phyloP scores from a whole-genome alignment of 37 sponge, comb jelly and placozoan species.

The Spongia lamella region DNA sequence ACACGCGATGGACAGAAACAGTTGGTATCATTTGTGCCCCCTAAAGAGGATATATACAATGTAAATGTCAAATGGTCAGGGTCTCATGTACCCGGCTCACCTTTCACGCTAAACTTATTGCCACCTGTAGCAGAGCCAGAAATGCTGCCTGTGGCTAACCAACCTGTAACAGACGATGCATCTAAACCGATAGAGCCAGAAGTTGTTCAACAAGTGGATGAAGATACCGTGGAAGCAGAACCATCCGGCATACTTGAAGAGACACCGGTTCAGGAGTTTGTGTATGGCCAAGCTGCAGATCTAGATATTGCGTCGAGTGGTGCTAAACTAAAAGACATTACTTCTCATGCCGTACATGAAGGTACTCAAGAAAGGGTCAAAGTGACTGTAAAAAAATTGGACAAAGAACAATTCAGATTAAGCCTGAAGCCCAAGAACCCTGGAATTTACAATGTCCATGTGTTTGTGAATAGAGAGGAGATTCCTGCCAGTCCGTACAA shows the following conservation, averaged over 20 bases:
- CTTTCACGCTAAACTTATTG: slow-evolving; percentile 44
- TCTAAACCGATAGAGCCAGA: slow-evolving; percentile 16
- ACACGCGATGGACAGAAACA: slow-evolving; percentile 33
- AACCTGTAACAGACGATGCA: slow-evolving; percentile 19
- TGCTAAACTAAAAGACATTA: slow-evolving; percentile 47
- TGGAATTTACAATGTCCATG: slow-evolving; percentile 61
- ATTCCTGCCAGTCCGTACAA: slow-evolving; percentile 69
- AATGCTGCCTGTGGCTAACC: slow-evolving; percentile 11
- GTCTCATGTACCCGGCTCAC: slow-evolving; percentile 51
- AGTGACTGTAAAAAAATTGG: slow-evolving; percentile 56
- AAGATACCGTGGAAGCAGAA: background rate
- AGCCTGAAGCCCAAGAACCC: slow-evolving; percentile 47
- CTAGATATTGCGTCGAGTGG: slow-evolving; percentile 36
- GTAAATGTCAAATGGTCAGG: slow-evolving; percentile 64
- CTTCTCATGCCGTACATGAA: slow-evolving; percentile 53
- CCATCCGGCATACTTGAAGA: no score
- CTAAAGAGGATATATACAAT: slow-evolving; percentile 47
- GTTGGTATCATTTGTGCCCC: slow-evolving; percentile 42
- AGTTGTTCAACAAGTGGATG: slow-evolving; percentile 5
- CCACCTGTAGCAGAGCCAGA: slow-evolving; percentile 45
- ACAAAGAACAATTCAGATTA: slow-evolving; percentile 52
- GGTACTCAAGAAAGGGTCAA: slow-evolving; percentile 40
- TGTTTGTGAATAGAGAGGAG: slow-evolving; percentile 38
- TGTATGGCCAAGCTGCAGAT: slow-evolving; percentile 38
- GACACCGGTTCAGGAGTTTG: slow-evolving; percentile 13